Evolutionary conservation across 30 jellyfish, hydroid and myxozoan species (phyloP).

Genomic region (Pseudorhiza aurosa): DNA sequence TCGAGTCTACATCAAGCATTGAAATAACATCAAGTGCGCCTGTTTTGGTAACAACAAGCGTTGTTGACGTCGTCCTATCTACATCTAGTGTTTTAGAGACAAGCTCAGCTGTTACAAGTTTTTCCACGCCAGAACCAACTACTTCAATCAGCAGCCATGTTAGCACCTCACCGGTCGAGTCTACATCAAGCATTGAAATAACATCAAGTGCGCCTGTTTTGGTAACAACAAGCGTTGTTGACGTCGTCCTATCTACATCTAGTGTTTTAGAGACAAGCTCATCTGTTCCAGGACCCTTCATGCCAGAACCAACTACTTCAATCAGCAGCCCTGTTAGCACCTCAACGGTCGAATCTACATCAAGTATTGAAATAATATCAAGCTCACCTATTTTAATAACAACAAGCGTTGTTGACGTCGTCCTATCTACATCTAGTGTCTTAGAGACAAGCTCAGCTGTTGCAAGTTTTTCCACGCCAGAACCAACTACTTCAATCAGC

Average conservation of each 20-base stretch:
- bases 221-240: background rate
- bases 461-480: too few relatives aligned
- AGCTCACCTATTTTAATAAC: background rate
- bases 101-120: background rate
- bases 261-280: background rate
- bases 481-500: background rate
- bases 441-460: background rate
- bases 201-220: background rate
- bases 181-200: background rate
- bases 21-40: background rate
- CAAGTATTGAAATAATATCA: background rate
- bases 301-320: background rate
- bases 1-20: background rate
- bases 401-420: background rate
- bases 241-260: background rate
- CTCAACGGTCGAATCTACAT: background rate
- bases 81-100: background rate
- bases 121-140: background rate
- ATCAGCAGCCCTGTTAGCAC: background rate
- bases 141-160: background rate
- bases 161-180: background rate
- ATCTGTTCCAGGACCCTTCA: too few relatives aligned
- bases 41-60: background rate
- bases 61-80: background rate
- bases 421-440: background rate